phyloP scores from a whole-genome alignment of 2,888 invertebrate species.

The Oligia latruncula region DNA sequence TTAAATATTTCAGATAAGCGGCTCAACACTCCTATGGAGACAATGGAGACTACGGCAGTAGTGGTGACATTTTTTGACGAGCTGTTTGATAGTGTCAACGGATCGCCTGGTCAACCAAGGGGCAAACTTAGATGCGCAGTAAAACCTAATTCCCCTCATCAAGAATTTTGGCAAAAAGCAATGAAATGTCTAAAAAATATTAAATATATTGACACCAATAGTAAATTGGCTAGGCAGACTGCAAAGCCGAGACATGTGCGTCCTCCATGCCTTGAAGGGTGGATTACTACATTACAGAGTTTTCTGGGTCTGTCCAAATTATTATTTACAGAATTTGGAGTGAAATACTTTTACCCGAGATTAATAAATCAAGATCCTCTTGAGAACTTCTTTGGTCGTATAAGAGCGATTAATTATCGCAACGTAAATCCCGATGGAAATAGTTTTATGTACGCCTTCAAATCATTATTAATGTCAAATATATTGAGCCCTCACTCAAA shows the following conservation, averaged over 20 bases:
- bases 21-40: background rate
- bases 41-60: background rate
- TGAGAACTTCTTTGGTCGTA: conserved; percentile 33
- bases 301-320: background rate
- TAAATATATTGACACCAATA: background rate
- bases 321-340: conserved; percentile 2
- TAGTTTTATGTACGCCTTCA: conserved; percentile 3
- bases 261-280: background rate
- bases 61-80: background rate
- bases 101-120: background rate
- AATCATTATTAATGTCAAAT: background rate
- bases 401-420: conserved; percentile 4
- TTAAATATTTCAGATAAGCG: conserved; percentile 7
- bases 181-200: background rate
- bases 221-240: conserved; percentile 2
- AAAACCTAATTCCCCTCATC: background rate
- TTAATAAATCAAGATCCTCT: conserved; percentile 15
- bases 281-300: conserved; percentile 1
- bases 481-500: conserved; percentile 2
- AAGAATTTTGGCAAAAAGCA: conserved; percentile 1
- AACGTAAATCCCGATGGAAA: background rate
- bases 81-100: conserved; percentile 2
- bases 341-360: conserved; percentile 2
- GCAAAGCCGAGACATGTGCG: conserved; percentile 12
- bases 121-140: conserved; percentile 8